Conservation (phyloP, 2,113 vertebrate species). For the Sturnus vulgaris region DNA sequence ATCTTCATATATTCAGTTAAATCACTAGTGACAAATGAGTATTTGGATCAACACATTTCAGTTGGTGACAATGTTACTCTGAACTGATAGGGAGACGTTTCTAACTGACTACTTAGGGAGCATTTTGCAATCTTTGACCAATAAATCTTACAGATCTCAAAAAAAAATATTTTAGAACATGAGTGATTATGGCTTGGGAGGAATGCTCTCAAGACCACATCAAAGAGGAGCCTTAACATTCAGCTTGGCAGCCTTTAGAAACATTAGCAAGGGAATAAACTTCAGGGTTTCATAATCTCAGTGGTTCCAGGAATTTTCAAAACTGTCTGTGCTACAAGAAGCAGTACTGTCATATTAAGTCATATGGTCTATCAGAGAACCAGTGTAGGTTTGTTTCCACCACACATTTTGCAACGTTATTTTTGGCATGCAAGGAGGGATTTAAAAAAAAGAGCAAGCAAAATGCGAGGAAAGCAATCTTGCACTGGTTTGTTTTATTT, state of each 20-base stretch:
- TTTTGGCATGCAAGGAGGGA: neutral
- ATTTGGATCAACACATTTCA: neutral
- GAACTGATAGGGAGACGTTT: neutral
- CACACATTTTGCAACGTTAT: neutral
- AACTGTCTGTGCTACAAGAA: neutral
- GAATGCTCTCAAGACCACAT: neutral
- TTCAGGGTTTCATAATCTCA: neutral
- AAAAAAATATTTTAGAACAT: neutral
- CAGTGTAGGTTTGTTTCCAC: neutral
- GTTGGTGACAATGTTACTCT: fast-evolving
- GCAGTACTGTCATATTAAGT: neutral
- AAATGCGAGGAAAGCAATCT: neutral
- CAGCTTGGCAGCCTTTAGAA: neutral
- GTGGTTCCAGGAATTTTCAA: slow-evolving; percentile 29
- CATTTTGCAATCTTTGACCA: neutral
- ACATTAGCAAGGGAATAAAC: slow-evolving; percentile 5
- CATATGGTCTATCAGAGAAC: neutral
- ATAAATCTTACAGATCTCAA: neutral
- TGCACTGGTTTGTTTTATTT: neutral
- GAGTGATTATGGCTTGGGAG: neutral
- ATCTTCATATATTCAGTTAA: neutral
- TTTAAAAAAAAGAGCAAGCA: neutral
- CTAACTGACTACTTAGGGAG: neutral
- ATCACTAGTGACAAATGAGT: neutral
- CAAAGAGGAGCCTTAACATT: neutral